Evolutionary conservation across 2,113 vertebrate species (phyloP).

Genomic region (Hippocampus mohnikei): DNA sequence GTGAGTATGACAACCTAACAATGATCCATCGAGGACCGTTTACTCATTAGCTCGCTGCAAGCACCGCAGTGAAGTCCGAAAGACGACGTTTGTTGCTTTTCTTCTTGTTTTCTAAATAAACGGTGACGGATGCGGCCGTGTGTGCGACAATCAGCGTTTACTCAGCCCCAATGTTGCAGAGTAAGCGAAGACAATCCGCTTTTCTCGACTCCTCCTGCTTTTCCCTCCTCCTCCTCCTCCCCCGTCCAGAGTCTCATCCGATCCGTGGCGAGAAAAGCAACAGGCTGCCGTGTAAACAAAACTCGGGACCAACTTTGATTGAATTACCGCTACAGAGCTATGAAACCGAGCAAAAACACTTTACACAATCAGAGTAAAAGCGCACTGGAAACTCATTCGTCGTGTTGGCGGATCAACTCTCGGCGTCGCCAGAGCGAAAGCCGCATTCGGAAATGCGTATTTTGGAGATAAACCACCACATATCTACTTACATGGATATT

Average conservation of each 20-base stretch:
- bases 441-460: not conserved
- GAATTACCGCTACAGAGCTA: not conserved
- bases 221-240: conserved; percentile 30
- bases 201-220: conserved; percentile 67
- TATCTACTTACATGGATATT: conserved; percentile 55
- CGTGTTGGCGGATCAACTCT: not conserved
- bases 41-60: not conserved
- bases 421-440: not conserved
- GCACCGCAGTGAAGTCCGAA: conserved; percentile 1
- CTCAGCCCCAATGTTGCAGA: conserved; percentile 38
- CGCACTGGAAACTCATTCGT: not conserved
- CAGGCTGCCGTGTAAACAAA: conserved; percentile 59
- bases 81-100: not conserved
- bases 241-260: conserved; percentile 1
- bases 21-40: not conserved
- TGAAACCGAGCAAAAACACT: not conserved
- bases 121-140: not conserved
- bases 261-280: conserved; percentile 54
- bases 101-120: not conserved
- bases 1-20: not conserved
- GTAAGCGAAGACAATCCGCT: conserved; percentile 67
- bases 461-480: not conserved
- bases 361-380: not conserved
- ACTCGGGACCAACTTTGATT: conserved; percentile 19
- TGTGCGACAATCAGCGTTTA: not conserved